Percentiles rank a stretch among this genome's conserved stretches.
phyloP scores from a whole-genome alignment of 2,797 vertebrate species.

The Bothrops alternatus region DNA sequence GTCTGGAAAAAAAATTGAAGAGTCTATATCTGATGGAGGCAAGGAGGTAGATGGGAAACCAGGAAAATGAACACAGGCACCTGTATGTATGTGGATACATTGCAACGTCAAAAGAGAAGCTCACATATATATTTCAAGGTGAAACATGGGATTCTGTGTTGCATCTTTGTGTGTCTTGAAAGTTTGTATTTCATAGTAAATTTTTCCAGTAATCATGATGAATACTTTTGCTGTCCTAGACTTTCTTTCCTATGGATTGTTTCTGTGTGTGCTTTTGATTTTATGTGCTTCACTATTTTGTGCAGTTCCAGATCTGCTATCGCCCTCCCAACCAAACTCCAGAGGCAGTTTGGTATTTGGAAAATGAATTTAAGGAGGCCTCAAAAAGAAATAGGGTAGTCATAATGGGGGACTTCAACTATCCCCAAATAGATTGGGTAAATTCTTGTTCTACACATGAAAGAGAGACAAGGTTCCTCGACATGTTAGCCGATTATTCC shows the following conservation, averaged over 20 bases:
- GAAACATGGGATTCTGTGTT: background rate
- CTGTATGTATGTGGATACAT: background rate
- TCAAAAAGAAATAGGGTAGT: no score
- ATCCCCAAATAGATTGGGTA: no score
- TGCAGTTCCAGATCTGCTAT: background rate
- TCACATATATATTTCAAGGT: background rate
- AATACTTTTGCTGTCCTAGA: background rate
- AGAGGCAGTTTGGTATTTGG: no score
- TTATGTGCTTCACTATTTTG: background rate
- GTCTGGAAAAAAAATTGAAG: background rate
- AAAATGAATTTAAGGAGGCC: no score
- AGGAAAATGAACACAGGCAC: background rate
- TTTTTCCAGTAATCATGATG: background rate
- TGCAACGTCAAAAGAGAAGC: background rate
- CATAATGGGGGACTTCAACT: no score
- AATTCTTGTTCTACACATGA: no score
- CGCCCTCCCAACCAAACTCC: no score
- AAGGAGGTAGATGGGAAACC: background rate
- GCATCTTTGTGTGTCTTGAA: background rate
- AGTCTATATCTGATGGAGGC: background rate
- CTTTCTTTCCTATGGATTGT: background rate
- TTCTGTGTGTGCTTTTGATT: background rate
- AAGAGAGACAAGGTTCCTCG: no score
- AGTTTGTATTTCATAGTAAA: background rate
- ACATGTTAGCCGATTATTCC: no score